Conservation (phyloP, 2,888 invertebrate species). For the Hirudinaria manillensis region DNA sequence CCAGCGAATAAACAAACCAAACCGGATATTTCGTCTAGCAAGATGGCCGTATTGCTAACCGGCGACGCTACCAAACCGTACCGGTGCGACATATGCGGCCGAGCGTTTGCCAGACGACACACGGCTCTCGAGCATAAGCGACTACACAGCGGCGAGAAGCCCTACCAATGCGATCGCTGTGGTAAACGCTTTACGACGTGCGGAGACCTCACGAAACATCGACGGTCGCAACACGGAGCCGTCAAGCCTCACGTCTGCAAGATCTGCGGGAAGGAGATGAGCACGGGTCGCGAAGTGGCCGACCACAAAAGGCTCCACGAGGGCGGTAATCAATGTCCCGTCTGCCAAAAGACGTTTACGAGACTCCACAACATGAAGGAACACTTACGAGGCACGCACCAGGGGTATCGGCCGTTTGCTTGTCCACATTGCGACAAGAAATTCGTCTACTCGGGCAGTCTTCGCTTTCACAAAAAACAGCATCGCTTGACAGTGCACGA, state of each 20-base stretch:
- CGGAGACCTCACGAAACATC: constrained; percentile 25
- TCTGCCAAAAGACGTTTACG: constrained; percentile 27
- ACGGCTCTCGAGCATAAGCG: constrained; percentile 22
- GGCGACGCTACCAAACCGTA: constrained; percentile 8
- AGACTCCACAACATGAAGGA: constrained; percentile 31
- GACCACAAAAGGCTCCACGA: constrained; percentile 29
- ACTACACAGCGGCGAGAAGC: constrained; percentile 25
- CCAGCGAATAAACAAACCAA: too few relatives aligned
- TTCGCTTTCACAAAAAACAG: constrained; percentile 26
- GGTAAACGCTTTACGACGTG: constrained; percentile 27
- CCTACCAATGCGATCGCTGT: constrained; percentile 28
- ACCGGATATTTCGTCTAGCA: too few relatives aligned
- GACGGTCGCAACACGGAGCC: constrained; percentile 20
- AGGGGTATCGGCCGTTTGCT: constrained; percentile 19
- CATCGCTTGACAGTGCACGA: background rate
- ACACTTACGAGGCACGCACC: constrained; percentile 25
- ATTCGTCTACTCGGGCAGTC: constrained; percentile 26
- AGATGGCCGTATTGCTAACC: too few relatives aligned
- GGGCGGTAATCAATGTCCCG: constrained; percentile 26
- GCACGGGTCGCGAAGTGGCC: constrained; percentile 26
- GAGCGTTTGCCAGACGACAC: constrained; percentile 22
- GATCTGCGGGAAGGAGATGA: constrained; percentile 30
- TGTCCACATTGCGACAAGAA: constrained; percentile 26
- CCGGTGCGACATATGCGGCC: constrained; percentile 26
- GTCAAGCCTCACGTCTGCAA: constrained; percentile 26